Evolutionary conservation across 2,113 vertebrate species (phyloP), one percentile per base, ranked within the genome.

Genomic region (Merops nubicus): DNA sequence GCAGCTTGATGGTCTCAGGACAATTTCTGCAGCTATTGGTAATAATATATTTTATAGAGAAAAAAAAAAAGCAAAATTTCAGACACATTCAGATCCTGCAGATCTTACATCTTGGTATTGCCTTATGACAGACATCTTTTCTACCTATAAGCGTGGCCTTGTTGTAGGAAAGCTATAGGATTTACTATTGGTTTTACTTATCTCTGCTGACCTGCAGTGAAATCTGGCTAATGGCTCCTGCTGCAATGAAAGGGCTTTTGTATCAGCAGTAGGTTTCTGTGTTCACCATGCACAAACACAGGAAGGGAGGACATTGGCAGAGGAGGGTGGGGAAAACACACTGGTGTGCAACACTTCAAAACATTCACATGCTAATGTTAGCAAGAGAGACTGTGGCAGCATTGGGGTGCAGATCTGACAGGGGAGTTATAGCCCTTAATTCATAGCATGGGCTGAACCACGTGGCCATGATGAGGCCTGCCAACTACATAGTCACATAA

Each of bases 321-420:
- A 64, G 60, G 34, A 72, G 34, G 47, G 15, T 50, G 64, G 40
- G 45, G 43, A 80, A 72, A 79, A 38, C 22, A 48, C 7, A 8
- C 3, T 5, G 9, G 18, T 17, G 59, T 36, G 33, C n/a, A 17
- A 40, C 65, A 31, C 18, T 78, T 47, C 2, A 0, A 60, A 56
- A 56, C 0, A 0, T 12, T 82, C n/a, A 51, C 43, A 23, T 1
- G 2, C 7, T 28, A 15, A 2, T 9, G 18, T 12, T 15, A n/a
- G 34, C 48, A 50, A 22, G 29, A 34, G 47, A 51, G 18, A 9
- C 8, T 81, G 87, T 0, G 0, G 40, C 36, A 81, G 64, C 68
- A n/a, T 20, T 12, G 28, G 33, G 31, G 69, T 0, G 1, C n/a
- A 5, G 23, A 51, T 11, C 0, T 42, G 47, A 17, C 18, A 22